Conservation (phyloP, 2,113 vertebrate species). For the Indicator indicator region DNA sequence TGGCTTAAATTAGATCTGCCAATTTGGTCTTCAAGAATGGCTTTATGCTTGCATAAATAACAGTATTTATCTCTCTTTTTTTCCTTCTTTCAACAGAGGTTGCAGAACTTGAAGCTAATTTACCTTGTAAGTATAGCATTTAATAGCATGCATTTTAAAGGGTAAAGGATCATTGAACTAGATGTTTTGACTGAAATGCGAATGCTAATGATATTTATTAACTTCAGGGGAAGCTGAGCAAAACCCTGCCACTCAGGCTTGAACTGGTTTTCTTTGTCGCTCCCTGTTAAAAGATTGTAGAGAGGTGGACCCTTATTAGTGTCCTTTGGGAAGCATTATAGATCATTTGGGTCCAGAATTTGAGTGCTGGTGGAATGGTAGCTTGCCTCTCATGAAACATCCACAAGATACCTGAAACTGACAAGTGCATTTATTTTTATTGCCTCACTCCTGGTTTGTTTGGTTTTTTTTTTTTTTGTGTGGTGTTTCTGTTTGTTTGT, state of each 20-base stretch:
- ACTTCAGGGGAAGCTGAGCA: background rate
- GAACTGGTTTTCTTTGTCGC: background rate
- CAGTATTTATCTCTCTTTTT: background rate
- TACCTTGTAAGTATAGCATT: constrained; percentile 91
- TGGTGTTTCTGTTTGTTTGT: too few relatives aligned
- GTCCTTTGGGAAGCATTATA: background rate
- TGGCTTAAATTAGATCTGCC: background rate
- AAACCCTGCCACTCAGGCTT: background rate
- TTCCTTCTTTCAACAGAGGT: constrained; percentile 86
- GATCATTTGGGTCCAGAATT: background rate
- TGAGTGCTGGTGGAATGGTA: background rate
- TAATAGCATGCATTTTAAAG: background rate
- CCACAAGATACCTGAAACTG: background rate
- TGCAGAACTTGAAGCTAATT: constrained; percentile 95
- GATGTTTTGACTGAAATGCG: background rate
- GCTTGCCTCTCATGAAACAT: background rate
- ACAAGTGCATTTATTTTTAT: background rate
- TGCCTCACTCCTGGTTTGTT: background rate
- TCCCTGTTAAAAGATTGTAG: background rate
- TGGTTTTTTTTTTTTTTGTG: too few relatives aligned
- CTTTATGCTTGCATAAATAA: constrained; percentile 36
- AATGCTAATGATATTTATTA: background rate
- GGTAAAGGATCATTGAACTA: background rate
- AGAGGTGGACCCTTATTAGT: background rate
- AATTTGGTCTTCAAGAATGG: background rate